Base-by-base conservation (phyloP, 2,888 invertebrate genomes). In the Automeris io region DNA sequence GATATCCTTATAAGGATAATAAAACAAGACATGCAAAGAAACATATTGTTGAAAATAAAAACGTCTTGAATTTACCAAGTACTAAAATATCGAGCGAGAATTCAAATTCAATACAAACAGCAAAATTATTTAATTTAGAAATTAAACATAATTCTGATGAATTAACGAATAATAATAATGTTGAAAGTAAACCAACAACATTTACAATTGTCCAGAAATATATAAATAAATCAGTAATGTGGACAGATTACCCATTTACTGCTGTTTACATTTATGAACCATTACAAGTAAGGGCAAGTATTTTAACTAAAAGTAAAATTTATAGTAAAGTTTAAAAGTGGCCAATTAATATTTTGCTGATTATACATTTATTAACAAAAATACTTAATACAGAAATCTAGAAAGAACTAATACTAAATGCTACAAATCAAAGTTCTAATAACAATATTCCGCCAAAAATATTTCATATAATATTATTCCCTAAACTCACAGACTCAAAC, bases 261-360 rank as follows among this genome's bases (percentile, higher is more conserved):
- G 79, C 79, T 34, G 76, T 69, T 21, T 83, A 81, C 46, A 46
- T 80, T 33, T 73, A 81, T 50, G 73, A 83, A 49, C 75, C 77
- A n/a, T 63, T 59, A 8, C 71, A 77, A 60, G 83, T 82, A 49
- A 48, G n/a, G n/a, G n/a, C n/a, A n/a, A 53, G 44, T 24, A 23
- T 33, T 35, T 35, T 32, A 11, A 12, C n/a, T n/a, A n/a, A n/a
- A n/a, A n/a, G n/a, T n/a, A n/a, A n/a, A n/a, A n/a, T n/a, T n/a
- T n/a, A n/a, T n/a, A n/a, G n/a, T n/a, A n/a, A n/a, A n/a, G n/a
- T n/a, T n/a, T n/a, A n/a, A n/a, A n/a, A n/a, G n/a, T n/a, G n/a
- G n/a, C n/a, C n/a, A n/a, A n/a, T n/a, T n/a, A n/a, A n/a, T n/a
- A n/a, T n/a, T n/a, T n/a, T n/a, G n/a, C n/a, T n/a, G n/a, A n/a